These are phyloP conservation scores for Semnornis frantzii DNA, from an alignment of 2,113 vertebrate genomes.

Conservation along the genomic window DNA sequence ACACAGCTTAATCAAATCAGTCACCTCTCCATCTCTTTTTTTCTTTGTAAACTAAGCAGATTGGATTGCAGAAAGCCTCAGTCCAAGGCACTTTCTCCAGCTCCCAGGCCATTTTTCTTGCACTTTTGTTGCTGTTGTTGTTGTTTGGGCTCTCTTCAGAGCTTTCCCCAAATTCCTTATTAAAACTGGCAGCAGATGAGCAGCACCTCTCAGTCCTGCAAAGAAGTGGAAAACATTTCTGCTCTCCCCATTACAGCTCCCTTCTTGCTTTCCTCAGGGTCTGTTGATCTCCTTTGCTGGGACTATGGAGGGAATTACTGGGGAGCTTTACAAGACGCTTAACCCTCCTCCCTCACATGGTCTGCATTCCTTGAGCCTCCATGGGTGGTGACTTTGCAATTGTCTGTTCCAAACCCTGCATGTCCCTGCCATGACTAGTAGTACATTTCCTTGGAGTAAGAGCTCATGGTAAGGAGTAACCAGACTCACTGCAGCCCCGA, in stretches of 20 bases:
- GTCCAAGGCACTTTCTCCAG: not conserved
- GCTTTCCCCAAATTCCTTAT: not conserved
- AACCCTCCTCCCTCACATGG: not conserved
- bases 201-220: not conserved
- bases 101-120: not conserved
- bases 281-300: not conserved
- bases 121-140: not conserved
- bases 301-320: not conserved
- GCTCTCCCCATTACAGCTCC: not conserved
- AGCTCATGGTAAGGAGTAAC: not conserved
- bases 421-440: not conserved
- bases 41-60: not conserved
- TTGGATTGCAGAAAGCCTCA: not conserved
- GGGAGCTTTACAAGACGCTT: not conserved
- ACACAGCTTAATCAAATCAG: conserved; percentile 58
- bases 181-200: not conserved
- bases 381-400: not conserved
- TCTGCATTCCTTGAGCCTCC: not conserved
- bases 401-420: not conserved
- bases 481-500: not conserved
- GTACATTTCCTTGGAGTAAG: not conserved
- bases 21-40: conserved; percentile 45
- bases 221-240: not conserved
- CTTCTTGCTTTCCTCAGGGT: not conserved
- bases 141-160: not conserved